A percentile compares a stretch with the other conserved stretches of the same genome.
These are phyloP conservation scores for Paedocypris micromegethes DNA, from an alignment of 2,797 vertebrate species.

Conservation along the genomic window DNA sequence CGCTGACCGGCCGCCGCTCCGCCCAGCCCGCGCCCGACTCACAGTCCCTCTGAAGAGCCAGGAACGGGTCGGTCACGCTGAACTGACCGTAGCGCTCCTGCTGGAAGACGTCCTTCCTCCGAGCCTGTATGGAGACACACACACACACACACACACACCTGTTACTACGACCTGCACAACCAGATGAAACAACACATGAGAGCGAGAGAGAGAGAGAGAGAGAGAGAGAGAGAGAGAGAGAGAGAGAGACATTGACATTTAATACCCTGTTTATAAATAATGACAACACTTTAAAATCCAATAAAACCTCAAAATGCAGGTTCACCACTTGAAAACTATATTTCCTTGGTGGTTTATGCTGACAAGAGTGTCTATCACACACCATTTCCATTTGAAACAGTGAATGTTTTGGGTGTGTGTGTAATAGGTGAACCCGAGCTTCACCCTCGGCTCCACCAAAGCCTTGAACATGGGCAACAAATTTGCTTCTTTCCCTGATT, in stretches of 20 bases:
- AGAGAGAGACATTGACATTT: neutral
- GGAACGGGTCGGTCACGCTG: conserved; percentile 92
- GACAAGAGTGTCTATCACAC: too few species aligned
- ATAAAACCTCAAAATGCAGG: too few species aligned
- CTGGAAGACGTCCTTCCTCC: conserved; percentile 92
- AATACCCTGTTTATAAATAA: too few species aligned
- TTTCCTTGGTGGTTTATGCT: too few species aligned
- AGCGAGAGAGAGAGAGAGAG: neutral
- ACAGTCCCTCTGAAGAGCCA: conserved; percentile 93
- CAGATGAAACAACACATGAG: neutral
- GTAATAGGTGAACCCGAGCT: too few species aligned
- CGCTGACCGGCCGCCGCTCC: conserved; percentile 78
- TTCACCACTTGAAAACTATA: too few species aligned
- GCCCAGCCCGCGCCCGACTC: conserved; percentile 76
- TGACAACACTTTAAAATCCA: too few species aligned
- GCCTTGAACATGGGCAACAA: too few species aligned
- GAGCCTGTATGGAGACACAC: conserved; percentile 69
- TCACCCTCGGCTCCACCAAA: too few species aligned
- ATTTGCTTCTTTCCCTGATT: too few species aligned
- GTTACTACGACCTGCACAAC: neutral
- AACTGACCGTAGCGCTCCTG: conserved; percentile 94
- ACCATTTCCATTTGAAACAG: too few species aligned
- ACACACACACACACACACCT: conserved; percentile 34
- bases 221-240: conserved; percentile 7
- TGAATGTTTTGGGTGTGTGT: too few species aligned